phyloP scores from a whole-genome alignment of 2,113 vertebrate genomes.

The Bufo bufo region DNA sequence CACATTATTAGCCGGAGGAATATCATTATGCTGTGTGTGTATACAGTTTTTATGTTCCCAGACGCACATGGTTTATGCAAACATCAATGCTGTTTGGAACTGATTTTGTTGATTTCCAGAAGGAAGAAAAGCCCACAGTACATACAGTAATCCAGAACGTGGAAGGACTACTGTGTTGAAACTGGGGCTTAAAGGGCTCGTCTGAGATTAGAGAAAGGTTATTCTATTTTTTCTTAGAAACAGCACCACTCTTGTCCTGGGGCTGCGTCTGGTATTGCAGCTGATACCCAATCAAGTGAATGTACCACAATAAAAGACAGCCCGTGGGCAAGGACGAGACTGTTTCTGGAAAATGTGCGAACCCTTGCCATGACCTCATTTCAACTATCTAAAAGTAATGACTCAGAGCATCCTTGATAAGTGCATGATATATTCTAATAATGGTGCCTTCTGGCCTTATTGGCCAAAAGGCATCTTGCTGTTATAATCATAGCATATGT shows the following conservation, averaged over 20 bases:
- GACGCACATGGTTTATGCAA: not conserved
- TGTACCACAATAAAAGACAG: too few species aligned
- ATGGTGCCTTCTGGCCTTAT: too few species aligned
- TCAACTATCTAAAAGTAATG: too few species aligned
- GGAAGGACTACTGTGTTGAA: not conserved
- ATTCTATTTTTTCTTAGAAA: not conserved
- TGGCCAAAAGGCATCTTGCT: too few species aligned
- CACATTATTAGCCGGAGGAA: not conserved
- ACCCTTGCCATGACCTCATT: too few species aligned
- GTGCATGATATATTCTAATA: too few species aligned
- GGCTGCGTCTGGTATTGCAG: not conserved
- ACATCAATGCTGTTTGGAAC: not conserved
- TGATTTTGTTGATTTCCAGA: not conserved
- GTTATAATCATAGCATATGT: too few species aligned
- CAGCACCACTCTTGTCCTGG: not conserved
- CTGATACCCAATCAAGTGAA: not conserved
- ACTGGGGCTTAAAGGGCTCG: not conserved
- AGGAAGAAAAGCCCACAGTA: not conserved
- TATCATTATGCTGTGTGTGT: not conserved
- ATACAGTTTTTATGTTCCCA: constrained; percentile 21
- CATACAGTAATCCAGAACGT: not conserved
- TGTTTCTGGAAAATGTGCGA: too few species aligned
- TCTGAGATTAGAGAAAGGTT: not conserved
- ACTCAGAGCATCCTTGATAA: too few species aligned
- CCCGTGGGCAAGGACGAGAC: too few species aligned